Conservation (phyloP, 2,797 vertebrate species). For the Falco cherrug region DNA sequence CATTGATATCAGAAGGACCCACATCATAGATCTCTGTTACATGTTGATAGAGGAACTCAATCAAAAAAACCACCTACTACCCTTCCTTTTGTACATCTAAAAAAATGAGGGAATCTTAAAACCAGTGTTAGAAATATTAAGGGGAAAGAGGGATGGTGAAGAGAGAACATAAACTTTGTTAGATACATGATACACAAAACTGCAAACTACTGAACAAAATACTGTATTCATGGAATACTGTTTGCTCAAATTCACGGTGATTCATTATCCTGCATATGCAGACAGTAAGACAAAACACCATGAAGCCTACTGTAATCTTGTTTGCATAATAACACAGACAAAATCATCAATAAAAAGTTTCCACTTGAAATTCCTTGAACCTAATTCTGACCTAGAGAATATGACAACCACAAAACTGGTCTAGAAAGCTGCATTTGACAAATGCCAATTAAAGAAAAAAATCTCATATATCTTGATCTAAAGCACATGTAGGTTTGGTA, state of each 20-base stretch:
- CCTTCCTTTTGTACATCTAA: background rate
- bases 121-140: background rate
- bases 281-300: conserved; percentile 28
- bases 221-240: background rate
- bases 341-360: conserved; percentile 51
- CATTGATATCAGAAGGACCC: background rate
- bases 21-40: background rate
- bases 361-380: conserved; percentile 23
- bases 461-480: background rate
- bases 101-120: background rate
- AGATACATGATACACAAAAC: background rate
- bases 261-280: background rate
- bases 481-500: background rate
- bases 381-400: background rate
- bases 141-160: background rate
- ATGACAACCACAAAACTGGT: background rate
- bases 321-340: conserved; percentile 46
- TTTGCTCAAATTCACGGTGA: conserved; percentile 19
- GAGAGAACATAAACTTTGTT: background rate
- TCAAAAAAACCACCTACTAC: background rate
- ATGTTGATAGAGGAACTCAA: background rate
- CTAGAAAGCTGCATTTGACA: background rate
- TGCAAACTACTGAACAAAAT: background rate
- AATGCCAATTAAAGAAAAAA: background rate
- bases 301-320: conserved; percentile 3